Evolutionary conservation across 2,113 vertebrate species (phyloP), one percentile per base, ranked within the genome.

Genomic region (Eidolon helvum): DNA sequence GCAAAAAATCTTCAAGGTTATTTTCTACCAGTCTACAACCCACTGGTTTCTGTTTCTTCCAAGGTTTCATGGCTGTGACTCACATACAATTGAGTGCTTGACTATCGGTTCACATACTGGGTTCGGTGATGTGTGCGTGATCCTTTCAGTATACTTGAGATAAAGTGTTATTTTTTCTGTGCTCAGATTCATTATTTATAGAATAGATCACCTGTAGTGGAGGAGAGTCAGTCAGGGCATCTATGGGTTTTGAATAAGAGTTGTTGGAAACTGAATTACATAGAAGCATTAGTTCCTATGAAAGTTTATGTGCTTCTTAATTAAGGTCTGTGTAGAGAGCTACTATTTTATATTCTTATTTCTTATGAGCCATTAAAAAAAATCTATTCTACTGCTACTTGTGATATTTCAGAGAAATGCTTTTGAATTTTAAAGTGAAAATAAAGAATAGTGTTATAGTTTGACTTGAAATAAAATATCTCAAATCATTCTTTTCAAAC

Each of bases 131-230:
- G 8, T 92, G 59, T 87, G 33, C 2, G 2, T 92, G 94, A 87
- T 50, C 4, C n/a, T 95, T 93, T 90, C 28, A 63, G 40, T 69
- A 16, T 80, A 63, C 30, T 84, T 72, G 80, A 87, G 43, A 92
- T 90, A 72, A 95, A 92, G 59, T 53, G 35, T 71, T 82, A 53
- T 94, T 93, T 89, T 97, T 97, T 90, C 45, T 85, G 45, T 65
- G 24, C 65, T 85, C 66, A 80, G 65, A 88, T 69, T 92, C 66
- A 43, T 72, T 95, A 55, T 77, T 95, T 95, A 94, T 63, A n/a
- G 35, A 90, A 55, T 83, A 61, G 53, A 96, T 77, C 77, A 53
- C 71, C 74, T 85, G 59, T 7, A 18, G 79, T 92, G 12, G 75
- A 24, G 40, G n/a, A 26, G 12, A 65, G 4, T 90, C 12, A 71